phyloP scores from a whole-genome alignment of 1,140 invertebrate species.

The Lordiphosa stackelbergi region DNA sequence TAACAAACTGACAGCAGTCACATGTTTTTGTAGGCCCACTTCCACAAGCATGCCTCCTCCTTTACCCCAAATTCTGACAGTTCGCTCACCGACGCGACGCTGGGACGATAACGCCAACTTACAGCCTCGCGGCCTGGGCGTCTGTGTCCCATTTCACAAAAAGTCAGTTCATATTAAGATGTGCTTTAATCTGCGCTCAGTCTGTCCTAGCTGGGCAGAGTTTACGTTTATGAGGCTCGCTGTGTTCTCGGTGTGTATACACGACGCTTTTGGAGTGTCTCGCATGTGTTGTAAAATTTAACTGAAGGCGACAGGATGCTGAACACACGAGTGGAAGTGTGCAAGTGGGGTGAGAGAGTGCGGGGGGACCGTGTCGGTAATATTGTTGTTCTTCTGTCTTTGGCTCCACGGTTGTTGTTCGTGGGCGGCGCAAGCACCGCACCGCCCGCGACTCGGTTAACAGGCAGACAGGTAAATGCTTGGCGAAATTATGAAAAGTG shows the following conservation, averaged over 20 bases:
- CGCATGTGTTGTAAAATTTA: conserved; percentile 53
- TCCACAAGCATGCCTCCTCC: not conserved
- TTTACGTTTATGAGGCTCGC: conserved; percentile 3
- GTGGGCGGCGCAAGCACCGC: not conserved
- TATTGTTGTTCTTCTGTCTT: conserved; percentile 35
- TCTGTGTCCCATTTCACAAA: conserved; percentile 31
- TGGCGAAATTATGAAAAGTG: conserved; percentile 53
- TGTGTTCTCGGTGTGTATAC: conserved; percentile 36
- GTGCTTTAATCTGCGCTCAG: conserved; percentile 47
- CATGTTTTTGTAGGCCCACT: not conserved
- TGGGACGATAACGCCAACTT: conserved; percentile 27
- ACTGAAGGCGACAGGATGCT: conserved; percentile 47
- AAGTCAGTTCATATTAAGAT: conserved; percentile 48
- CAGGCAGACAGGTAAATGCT: conserved; percentile 50
- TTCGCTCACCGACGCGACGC: conserved; percentile 19
- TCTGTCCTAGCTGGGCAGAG: conserved; percentile 3
- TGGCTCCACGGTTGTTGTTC: conserved; percentile 5
- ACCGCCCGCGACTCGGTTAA: conserved; percentile 11
- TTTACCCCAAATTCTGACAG: conserved; percentile 1
- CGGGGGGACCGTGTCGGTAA: conserved; percentile 32
- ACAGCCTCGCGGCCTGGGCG: conserved; percentile 37
- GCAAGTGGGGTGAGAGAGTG: not conserved
- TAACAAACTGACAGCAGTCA: conserved; percentile 1
- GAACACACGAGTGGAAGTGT: conserved; percentile 17
- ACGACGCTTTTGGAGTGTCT: conserved; percentile 49